These are phyloP conservation scores for Germaria angustata DNA, from an alignment of 2,888 invertebrate species.

Conservation along the genomic window DNA sequence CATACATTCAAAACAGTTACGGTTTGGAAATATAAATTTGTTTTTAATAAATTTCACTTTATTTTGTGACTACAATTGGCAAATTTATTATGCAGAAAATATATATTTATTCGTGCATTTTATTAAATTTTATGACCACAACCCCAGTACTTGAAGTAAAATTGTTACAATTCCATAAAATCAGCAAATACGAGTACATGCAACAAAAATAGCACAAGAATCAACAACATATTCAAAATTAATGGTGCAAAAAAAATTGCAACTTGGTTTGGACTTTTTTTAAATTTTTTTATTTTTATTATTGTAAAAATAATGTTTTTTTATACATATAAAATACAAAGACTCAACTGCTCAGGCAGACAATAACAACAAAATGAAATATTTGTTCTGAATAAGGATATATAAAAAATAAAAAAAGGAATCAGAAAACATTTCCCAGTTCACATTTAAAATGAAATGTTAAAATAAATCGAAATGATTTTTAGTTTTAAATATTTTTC, in stretches of 20 bases:
- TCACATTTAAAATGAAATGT: conserved; percentile 20
- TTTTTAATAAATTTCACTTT: not conserved
- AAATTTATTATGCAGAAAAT: conserved; percentile 58
- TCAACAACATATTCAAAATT: conserved; percentile 58
- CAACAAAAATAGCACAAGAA: conserved; percentile 15
- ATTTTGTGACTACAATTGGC: not conserved
- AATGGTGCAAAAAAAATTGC: conserved; percentile 57
- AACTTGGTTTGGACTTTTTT: not conserved
- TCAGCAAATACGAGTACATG: not conserved
- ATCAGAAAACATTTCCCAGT: not conserved
- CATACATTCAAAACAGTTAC: not conserved
- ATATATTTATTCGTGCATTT: conserved; percentile 31
- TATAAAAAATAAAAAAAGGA: not conserved
- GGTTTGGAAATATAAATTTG: too few relatives aligned
- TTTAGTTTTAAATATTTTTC: not conserved
- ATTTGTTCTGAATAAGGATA: not conserved
- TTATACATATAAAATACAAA: conserved; percentile 17
- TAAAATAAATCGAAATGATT: conserved; percentile 23
- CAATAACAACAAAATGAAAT: conserved; percentile 39
- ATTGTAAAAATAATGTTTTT: not conserved
- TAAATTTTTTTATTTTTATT: not conserved
- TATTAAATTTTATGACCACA: conserved; percentile 35
- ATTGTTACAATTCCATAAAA: not conserved
- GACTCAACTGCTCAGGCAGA: not conserved
- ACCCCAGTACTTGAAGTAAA: conserved; percentile 17